Evolutionary conservation across 2,888 invertebrate genomes (phyloP).

Genomic region (Mythimna impura): DNA sequence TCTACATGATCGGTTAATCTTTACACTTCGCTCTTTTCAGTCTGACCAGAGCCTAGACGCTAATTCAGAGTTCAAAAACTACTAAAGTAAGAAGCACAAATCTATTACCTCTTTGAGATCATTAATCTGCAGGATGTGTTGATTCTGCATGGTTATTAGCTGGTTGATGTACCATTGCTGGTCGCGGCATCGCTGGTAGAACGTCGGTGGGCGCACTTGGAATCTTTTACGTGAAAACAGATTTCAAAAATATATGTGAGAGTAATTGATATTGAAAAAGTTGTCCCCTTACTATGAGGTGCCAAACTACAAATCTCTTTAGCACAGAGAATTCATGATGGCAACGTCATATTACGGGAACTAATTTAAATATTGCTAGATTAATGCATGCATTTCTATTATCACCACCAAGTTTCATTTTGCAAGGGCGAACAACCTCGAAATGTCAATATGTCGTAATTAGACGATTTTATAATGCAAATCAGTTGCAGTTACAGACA

Average conservation of each 20-base stretch:
- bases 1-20: background rate
- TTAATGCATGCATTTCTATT: no score
- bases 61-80: background rate
- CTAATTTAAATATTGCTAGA: no score
- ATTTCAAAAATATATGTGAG: conserved; percentile 5
- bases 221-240: conserved; percentile 88
- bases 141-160: conserved; percentile 94
- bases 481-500: background rate
- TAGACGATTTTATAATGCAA: background rate
- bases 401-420: no score
- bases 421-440: no score
- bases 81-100: background rate
- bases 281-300: no score
- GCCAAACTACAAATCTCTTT: no score
- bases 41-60: background rate
- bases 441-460: no score
- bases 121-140: conserved; percentile 95
- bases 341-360: no score
- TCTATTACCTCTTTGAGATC: conserved; percentile 94
- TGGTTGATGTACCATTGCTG: conserved; percentile 98
- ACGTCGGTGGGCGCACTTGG: conserved; percentile 98
- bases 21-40: background rate
- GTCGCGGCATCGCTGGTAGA: conserved; percentile 97
- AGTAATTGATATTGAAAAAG: background rate
- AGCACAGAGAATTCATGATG: no score